Evolutionary conservation across 2,113 vertebrate genomes (phyloP), one percentile per base, ranked within the genome.

Genomic region (Plestiodon gilberti): DNA sequence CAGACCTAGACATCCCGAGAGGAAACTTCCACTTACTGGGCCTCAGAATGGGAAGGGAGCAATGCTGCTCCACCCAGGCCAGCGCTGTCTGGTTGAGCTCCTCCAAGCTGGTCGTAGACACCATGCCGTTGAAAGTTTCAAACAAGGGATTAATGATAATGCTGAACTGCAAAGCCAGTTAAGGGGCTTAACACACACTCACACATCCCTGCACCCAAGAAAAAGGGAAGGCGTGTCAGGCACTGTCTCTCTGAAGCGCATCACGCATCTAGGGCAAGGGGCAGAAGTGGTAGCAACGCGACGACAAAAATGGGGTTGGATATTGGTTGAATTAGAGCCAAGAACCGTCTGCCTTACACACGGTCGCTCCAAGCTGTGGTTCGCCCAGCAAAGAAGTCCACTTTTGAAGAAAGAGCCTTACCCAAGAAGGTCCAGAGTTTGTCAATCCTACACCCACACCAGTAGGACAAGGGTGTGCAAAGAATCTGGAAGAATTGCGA

Each of bases 101-200:
- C 3, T 97, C 97, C 76, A 96, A 91, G 96, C 97, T 99, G 78
- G 95, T 91, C 15, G 97, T 98, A 17, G 98, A 98, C 91, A 99
- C 98, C 89, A 97, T 97, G 1, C 94, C 97, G 82, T 97, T 98
- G 95, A 99, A 99, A 0, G 99, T 98, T 92, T 99, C 99, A 74
- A 99, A 99, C 77, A 99, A 96, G 0, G 99, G 99, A 92, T 98
- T 98, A 90, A 99, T 98, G 89, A 99, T 98, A 91, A 98, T 97
- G 92, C 98, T 99, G 95, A 99, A 99, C 99, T 99, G 92, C 82
- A 90, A 7, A 67, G 15, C 55, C 35, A 0, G 95, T 98, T 94
- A 98, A 98, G 96, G 97, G 83, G 91, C 84, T 35, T 86, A 38
- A 85, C 0, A 3, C 15, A 23, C 52, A 65, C 10, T 67, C n/a